phyloP scores from a whole-genome alignment of 2,888 invertebrate genomes.

The Drosophila differens region DNA sequence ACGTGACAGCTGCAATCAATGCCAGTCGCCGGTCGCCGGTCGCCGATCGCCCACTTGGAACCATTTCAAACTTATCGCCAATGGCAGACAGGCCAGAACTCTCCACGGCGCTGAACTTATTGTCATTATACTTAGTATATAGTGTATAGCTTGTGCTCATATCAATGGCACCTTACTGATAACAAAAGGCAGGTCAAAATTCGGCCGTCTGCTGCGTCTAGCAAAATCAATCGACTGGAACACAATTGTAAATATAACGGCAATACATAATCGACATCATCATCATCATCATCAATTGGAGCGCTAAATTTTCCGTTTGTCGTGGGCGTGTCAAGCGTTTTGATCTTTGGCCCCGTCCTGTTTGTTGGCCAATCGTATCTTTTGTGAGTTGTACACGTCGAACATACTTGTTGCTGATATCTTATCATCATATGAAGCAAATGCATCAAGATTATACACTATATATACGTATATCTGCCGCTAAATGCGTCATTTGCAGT shows the following conservation, averaged over 20 bases:
- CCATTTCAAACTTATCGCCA: conserved; percentile 13
- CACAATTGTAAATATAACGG: background rate
- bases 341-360: conserved; percentile 7
- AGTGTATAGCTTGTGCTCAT: conserved; percentile 1
- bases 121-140: background rate
- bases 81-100: background rate
- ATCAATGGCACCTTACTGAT: conserved; percentile 28
- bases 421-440: conserved; percentile 20
- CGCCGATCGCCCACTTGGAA: conserved; percentile 4
- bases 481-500: conserved; percentile 8
- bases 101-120: background rate
- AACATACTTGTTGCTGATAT: conserved; percentile 12
- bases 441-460: conserved; percentile 10
- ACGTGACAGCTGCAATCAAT: conserved; percentile 19
- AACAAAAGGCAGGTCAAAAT: conserved; percentile 26
- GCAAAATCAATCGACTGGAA: conserved; percentile 20
- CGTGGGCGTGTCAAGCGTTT: conserved; percentile 2
- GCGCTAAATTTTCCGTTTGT: conserved; percentile 9
- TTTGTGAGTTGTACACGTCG: conserved; percentile 3
- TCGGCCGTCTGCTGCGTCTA: conserved; percentile 16
- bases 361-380: background rate
- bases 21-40: background rate
- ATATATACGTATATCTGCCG: background rate
- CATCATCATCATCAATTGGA: background rate
- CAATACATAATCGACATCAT: conserved; percentile 4